Percentiles rank a stretch among this genome's conserved stretches.
These are phyloP conservation scores for Fopius arisanus DNA, from an alignment of 1,140 invertebrate genomes.

Conservation along the genomic window DNA sequence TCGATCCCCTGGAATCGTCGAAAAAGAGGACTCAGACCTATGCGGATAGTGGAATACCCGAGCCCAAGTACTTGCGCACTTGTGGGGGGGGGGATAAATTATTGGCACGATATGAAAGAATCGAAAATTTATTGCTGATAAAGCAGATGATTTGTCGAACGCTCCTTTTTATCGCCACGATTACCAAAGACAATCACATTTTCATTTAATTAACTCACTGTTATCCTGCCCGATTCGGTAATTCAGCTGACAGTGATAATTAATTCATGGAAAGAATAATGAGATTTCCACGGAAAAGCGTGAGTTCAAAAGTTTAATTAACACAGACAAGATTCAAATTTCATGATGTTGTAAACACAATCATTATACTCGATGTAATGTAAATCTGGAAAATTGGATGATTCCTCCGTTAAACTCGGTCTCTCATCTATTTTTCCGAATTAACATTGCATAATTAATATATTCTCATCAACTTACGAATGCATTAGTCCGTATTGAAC, in stretches of 20 bases:
- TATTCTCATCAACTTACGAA: background rate
- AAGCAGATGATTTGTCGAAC: conserved; percentile 40
- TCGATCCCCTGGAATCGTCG: conserved; percentile 14
- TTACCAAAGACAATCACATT: background rate
- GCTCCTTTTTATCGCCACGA: background rate
- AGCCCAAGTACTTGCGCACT: conserved; percentile 27
- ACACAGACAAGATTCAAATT: no score
- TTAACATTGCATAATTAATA: background rate
- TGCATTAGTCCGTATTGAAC: no score
- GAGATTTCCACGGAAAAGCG: background rate
- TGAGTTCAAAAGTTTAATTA: background rate
- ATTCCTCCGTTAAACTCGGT: background rate
- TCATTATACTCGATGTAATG: no score
- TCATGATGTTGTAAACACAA: no score
- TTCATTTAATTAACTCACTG: background rate
- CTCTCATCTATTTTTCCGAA: background rate
- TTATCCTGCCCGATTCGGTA: background rate
- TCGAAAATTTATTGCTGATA: conserved; percentile 55
- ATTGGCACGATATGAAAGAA: conserved; percentile 58
- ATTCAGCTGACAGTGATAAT: no score
- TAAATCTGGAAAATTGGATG: background rate
- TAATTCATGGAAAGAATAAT: no score
- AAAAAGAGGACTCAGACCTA: conserved; percentile 4
- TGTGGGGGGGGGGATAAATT: conserved; percentile 47
- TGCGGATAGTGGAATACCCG: conserved; percentile 19